Evolutionary conservation across 2,888 invertebrate genomes (phyloP), one percentile per base, ranked within the genome.

Genomic region (Mimumesa dahlbomi): DNA sequence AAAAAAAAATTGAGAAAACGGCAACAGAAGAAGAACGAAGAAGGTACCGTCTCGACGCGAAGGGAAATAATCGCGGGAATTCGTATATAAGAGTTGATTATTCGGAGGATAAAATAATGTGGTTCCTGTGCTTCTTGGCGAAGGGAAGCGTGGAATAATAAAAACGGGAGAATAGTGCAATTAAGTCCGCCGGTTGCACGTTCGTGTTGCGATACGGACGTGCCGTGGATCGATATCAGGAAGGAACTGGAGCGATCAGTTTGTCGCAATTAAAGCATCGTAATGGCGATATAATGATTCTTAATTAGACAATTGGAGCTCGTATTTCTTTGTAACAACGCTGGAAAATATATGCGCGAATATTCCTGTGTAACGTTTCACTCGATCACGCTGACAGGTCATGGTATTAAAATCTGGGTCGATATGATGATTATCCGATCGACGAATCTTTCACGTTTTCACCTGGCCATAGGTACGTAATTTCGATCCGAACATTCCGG

Each of bases 201-300:
- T 9, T 78, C 48, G 76, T 75, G 79, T n/a, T 79, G 79, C 67
- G 22, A 48, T 16, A n/a, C 34, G 50, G 65, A 63, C 18, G 49
- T 52, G 43, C 40, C 70, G 40, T 54, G 58, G 54, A 67, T 70
- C 72, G 57, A 68, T 58, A 67, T 75, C 40, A 62, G 56, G 64
- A 22, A 48, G 50, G 52, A 75, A 72, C 75, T 72, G 62, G 43
- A 43, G 56, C 67, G 52, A 59, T 68, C 72, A 79, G 56, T 40
- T 62, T 50, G 64, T 65, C 72, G 63, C 72, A 71, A 63, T 71
- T 71, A 57, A 43, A 53, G 18, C 18, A 13, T 16, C 31, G 34
- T 71, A 71, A 71, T 49, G 56, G 53, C 38, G 70, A 70, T 71
- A 56, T 71, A 70, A 70, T 54, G 50, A 62, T 56, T 53, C 19